Percentiles rank a stretch among this genome's conserved stretches.
phyloP scores from a whole-genome alignment of 2,797 vertebrate species.

The Phoebastria nigripes region DNA sequence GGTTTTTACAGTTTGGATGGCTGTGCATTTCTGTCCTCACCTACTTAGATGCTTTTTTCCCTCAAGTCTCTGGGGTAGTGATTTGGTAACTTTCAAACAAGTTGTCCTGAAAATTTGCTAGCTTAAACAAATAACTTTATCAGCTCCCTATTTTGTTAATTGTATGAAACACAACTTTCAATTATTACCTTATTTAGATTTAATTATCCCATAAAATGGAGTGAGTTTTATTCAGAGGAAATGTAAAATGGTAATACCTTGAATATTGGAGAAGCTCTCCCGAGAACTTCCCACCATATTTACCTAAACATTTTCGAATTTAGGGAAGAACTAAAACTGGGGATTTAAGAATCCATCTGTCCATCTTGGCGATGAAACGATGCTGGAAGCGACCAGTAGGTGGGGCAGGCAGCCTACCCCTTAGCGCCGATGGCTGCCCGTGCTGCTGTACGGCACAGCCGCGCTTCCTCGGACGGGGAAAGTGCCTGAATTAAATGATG shows the following conservation, averaged over 20 bases:
- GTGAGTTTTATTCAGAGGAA: background rate
- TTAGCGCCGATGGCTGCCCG: rapidly evolving
- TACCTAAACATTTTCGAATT: background rate
- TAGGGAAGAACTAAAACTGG: no score
- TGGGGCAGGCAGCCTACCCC: background rate
- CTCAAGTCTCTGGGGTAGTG: background rate
- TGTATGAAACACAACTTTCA: background rate
- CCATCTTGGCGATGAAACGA: background rate
- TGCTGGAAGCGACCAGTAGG: background rate
- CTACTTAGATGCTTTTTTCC: background rate
- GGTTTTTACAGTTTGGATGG: background rate
- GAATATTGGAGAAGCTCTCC: background rate
- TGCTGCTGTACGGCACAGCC: background rate
- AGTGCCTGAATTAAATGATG: rapidly evolving
- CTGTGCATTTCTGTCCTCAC: background rate
- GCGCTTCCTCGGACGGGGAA: rapidly evolving
- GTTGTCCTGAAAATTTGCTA: background rate
- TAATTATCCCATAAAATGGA: background rate
- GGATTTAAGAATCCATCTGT: background rate
- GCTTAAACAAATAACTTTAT: background rate
- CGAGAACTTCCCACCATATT: background rate
- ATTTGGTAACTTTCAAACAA: background rate
- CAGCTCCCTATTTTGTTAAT: background rate
- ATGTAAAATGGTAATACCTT: background rate
- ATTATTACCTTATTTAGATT: background rate